These are phyloP conservation scores for Semicossyphus pulcher DNA, from an alignment of 2,113 vertebrate species.

Conservation along the genomic window DNA sequence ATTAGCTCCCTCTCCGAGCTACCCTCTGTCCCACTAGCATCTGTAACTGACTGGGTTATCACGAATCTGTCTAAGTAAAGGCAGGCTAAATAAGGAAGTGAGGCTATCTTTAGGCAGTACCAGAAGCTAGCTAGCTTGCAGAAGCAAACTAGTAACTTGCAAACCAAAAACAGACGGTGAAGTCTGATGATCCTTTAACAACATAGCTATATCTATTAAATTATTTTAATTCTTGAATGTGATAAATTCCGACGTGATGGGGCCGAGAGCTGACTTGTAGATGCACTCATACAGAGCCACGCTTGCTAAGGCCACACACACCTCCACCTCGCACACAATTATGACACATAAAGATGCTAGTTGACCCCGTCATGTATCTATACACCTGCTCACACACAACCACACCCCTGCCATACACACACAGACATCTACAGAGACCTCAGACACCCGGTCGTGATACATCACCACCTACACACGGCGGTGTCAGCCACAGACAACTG, in stretches of 20 bases:
- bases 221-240: too few relatives aligned
- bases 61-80: too few relatives aligned
- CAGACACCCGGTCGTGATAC: conserved; percentile 58
- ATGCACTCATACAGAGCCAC: background rate
- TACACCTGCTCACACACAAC: conserved; percentile 17
- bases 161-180: too few relatives aligned
- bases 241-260: too few relatives aligned
- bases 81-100: background rate
- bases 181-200: too few relatives aligned
- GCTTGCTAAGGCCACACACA: background rate
- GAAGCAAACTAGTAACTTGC: too few relatives aligned
- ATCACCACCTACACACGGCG: conserved; percentile 72
- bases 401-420: conserved; percentile 31
- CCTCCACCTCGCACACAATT: background rate
- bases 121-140: background rate
- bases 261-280: too few relatives aligned
- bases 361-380: conserved; percentile 27
- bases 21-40: too few relatives aligned
- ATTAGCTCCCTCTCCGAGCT: too few relatives aligned
- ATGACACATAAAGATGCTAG: background rate
- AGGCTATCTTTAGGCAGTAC: too few relatives aligned
- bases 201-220: too few relatives aligned
- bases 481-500: conserved; percentile 75
- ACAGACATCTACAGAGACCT: conserved; percentile 23
- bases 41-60: too few relatives aligned